Base-by-base conservation (phyloP, 2,888 invertebrate species). In the Lithophane socia region DNA sequence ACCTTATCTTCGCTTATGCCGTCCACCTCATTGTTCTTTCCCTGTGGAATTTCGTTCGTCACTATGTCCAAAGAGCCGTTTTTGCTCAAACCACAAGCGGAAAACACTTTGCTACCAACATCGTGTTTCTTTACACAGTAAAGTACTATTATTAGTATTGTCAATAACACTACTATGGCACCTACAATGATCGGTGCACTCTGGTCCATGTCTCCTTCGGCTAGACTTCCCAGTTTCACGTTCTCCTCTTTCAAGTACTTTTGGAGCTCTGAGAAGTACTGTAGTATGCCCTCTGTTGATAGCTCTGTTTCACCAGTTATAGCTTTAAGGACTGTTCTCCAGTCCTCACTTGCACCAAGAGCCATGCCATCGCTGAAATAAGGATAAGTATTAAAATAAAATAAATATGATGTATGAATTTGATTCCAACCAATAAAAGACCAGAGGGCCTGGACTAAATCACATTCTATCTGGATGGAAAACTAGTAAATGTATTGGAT, bases 1-100 rank as follows among this genome's bases (percentile, higher is more conserved):
- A 96, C 95, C 88, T 96, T 96, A 67, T 94, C 96, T 89, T 96
- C 96, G 76, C 93, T 90, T n/a, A 96, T 92, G 4, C 92, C 94
- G 78, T 93, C 95, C 3, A 91, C 87, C 70, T 95, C 95, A 68
- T 90, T 93, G 16, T 88, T 87, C 84, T 95, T 95, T 24, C 89
- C 89, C 85, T 92, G 93, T 3, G 94, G 91, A 72, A 92, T 86
- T 84, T 96, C 96, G 75, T 93, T 94, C 0, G 95, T 94, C 3
- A 92, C 96, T 79, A 96, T 96, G 82, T 96, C 96, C 82, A 96
- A 90, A 16, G 96, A 96, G 1, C 96, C 96, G 82, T 96, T 96
- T 87, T 95, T 95, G 84, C 93, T 95, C 44, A 96, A 87, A 79
- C 96, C 95, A 80, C 95, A 96, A 56, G 92, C 77, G 13, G 95